A percentile compares a stretch with the other conserved stretches of the same genome.
Evolutionary conservation across 2,888 invertebrate genomes (phyloP).

Genomic region (Dryococelus australis): DNA sequence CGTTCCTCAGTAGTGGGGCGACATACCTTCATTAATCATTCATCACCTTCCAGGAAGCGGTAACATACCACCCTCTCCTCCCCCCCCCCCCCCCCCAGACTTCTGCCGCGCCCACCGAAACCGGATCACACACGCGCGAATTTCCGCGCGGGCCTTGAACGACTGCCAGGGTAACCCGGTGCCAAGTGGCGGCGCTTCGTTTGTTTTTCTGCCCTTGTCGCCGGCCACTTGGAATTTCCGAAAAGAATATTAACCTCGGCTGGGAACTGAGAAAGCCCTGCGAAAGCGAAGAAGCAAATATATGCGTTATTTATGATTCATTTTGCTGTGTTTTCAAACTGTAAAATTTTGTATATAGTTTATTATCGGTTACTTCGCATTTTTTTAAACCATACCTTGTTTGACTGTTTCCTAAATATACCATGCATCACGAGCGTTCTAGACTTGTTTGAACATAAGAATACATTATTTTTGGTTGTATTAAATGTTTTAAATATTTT

Average conservation of each 20-base stretch:
- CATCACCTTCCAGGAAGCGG: not conserved
- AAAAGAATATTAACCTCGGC: not conserved
- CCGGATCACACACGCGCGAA: not conserved
- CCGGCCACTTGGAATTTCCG: not conserved
- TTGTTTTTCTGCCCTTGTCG: not conserved
- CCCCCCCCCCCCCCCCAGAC: not conserved
- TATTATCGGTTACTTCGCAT: too few relatives aligned
- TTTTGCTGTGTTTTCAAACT: too few relatives aligned
- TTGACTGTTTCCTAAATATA: too few relatives aligned
- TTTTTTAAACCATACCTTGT: too few relatives aligned
- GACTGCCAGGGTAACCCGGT: not conserved
- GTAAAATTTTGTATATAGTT: too few relatives aligned
- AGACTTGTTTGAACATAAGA: too few relatives aligned
- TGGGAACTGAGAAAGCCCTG: not conserved
- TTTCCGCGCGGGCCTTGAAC: not conserved
- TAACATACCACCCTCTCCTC: not conserved
- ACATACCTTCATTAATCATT: not conserved
- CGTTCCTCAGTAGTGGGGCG: not conserved
- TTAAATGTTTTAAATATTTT: too few relatives aligned
- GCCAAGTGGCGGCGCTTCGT: not conserved
- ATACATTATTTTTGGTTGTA: too few relatives aligned
- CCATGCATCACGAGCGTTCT: too few relatives aligned
- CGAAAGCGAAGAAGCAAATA: too few relatives aligned
- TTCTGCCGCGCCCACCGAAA: not conserved
- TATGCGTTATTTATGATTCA: too few relatives aligned